Evolutionary conservation across 2,113 vertebrate genomes (phyloP).

Genomic region (Beaufortia kweichowensis): DNA sequence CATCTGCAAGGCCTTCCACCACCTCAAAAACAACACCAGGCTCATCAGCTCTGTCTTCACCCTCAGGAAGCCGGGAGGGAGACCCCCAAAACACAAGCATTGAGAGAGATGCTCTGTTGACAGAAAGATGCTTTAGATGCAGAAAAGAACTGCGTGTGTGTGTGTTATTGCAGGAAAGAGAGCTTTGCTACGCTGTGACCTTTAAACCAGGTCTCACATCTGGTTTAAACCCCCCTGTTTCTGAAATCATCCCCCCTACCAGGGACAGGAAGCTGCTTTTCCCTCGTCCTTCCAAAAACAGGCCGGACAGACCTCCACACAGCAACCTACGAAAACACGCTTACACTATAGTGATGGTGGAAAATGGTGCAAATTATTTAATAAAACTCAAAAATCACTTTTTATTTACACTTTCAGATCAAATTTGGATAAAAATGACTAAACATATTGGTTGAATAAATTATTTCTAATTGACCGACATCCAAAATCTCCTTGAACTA

Average conservation of each 20-base stretch:
- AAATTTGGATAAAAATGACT: too few species aligned
- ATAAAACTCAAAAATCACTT: too few species aligned
- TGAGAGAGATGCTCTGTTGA: constrained; percentile 82
- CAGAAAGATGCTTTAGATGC: constrained; percentile 77
- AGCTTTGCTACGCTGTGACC: constrained; percentile 82
- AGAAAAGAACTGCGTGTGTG: constrained; percentile 42
- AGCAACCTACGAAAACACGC: constrained; percentile 5
- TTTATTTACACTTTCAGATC: too few species aligned
- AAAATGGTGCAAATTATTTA: too few species aligned
- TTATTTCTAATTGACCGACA: too few species aligned
- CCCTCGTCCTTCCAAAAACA: constrained; percentile 84
- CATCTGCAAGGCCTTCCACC: constrained; percentile 17
- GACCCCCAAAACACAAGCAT: constrained; percentile 79
- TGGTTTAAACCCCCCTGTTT: constrained; percentile 73
- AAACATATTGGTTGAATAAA: too few species aligned
- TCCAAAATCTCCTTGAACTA: too few species aligned
- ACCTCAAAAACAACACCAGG: constrained; percentile 73
- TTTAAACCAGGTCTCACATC: constrained; percentile 76
- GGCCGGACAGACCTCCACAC: constrained; percentile 37
- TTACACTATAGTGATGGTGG: background rate
- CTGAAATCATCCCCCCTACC: constrained; percentile 60
- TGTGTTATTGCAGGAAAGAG: constrained; percentile 74
- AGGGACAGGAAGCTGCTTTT: constrained; percentile 79
- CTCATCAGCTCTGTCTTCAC: constrained; percentile 76
- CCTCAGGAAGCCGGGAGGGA: constrained; percentile 75